These are phyloP conservation scores for Chymomyza procnemis DNA, from an alignment of 2,888 invertebrate species.

Conservation along the genomic window DNA sequence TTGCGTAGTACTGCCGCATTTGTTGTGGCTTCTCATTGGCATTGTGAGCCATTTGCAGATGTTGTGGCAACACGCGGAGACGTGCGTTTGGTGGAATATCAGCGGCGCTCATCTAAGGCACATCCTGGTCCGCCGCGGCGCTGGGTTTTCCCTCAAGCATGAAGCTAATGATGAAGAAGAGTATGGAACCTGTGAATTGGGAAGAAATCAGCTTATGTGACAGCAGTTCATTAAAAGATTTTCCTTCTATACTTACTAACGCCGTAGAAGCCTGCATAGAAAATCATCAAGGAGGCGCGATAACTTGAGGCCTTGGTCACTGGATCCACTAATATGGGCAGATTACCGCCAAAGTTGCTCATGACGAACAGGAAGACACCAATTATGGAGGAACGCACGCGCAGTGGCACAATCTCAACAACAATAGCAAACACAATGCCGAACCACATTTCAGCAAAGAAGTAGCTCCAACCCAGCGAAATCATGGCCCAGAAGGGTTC, in stretches of 20 bases:
- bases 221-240: background rate
- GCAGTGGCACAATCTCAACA: conserved; percentile 91
- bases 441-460: conserved; percentile 97
- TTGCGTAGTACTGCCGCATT: no score
- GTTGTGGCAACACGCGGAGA: no score
- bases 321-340: conserved; percentile 92
- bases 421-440: conserved; percentile 94
- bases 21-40: no score
- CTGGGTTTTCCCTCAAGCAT: conserved; percentile 85
- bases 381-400: conserved; percentile 89
- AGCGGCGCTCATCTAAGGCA: no score
- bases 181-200: conserved; percentile 83
- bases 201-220: background rate
- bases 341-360: conserved; percentile 94
- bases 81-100: no score
- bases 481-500: conserved; percentile 92
- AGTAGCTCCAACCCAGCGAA: conserved; percentile 91
- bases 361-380: conserved; percentile 94
- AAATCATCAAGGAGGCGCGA: conserved; percentile 90
- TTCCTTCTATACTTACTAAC: conserved; percentile 82
- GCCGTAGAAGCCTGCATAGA: conserved; percentile 92
- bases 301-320: conserved; percentile 90
- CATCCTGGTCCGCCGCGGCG: no score
- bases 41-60: no score
- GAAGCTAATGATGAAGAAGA: conserved; percentile 90